Percentiles rank a stretch among this genome's conserved stretches.
Conservation (phyloP, 1,140 invertebrate genomes). For the Periplaneta americana region DNA sequence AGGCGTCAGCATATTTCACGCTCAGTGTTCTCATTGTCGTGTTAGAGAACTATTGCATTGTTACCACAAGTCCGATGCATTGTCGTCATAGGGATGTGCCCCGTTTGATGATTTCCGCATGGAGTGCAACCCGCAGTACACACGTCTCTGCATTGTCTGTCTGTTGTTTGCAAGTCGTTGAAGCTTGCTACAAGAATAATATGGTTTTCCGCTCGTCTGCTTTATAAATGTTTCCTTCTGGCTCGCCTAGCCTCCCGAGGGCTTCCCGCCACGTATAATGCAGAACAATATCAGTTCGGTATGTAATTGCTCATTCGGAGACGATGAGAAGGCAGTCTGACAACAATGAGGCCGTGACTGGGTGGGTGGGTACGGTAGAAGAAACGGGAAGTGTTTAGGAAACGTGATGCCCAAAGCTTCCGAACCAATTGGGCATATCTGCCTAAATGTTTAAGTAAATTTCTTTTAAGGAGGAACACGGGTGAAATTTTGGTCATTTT, state of each 20-base stretch:
- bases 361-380: too few relatives aligned
- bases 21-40: not conserved
- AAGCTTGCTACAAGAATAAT: not conserved
- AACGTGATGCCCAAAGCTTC: too few relatives aligned
- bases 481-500: too few relatives aligned
- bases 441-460: too few relatives aligned
- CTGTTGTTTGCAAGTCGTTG: not conserved
- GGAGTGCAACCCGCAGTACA: not conserved
- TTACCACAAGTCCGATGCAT: not conserved
- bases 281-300: too few relatives aligned
- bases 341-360: too few relatives aligned
- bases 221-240: not conserved
- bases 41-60: not conserved
- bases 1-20: conserved; percentile 10
- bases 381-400: too few relatives aligned
- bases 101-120: not conserved
- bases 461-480: too few relatives aligned
- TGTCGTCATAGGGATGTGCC: not conserved
- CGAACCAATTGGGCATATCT: too few relatives aligned
- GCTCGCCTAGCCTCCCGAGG: not conserved
- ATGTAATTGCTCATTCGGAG: too few relatives aligned
- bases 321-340: too few relatives aligned
- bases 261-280: too few relatives aligned
- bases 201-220: not conserved
- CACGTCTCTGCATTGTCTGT: not conserved